phyloP scores from a whole-genome alignment of 2,888 invertebrate species.

The Lysandra bellargus region DNA sequence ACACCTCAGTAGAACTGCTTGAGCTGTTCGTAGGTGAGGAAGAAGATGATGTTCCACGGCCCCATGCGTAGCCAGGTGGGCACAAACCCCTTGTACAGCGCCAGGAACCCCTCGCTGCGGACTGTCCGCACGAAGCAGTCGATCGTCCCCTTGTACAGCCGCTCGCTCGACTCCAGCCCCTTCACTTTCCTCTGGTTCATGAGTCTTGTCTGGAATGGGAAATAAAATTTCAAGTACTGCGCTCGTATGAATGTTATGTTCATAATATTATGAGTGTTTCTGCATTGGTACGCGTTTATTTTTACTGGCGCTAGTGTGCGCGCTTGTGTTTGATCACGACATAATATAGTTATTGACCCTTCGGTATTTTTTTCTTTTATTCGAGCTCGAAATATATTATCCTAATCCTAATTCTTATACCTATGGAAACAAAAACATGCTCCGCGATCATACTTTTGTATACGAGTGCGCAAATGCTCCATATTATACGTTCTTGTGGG shows the following conservation, averaged over 20 bases:
- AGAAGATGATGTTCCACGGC: slow-evolving; percentile 98
- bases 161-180: slow-evolving; percentile 52
- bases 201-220: slow-evolving; percentile 86
- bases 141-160: slow-evolving; percentile 88
- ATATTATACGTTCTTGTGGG: not conserved
- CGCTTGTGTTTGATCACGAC: too few species aligned
- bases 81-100: slow-evolving; percentile 96
- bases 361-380: too few species aligned
- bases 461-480: too few species aligned
- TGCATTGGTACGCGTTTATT: not conserved
- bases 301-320: too few species aligned
- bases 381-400: too few species aligned
- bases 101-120: slow-evolving; percentile 90
- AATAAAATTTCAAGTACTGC: not conserved
- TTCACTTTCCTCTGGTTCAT: slow-evolving; percentile 93
- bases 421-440: too few species aligned
- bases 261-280: too few species aligned
- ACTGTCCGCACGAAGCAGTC: slow-evolving; percentile 93
- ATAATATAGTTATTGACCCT: too few species aligned
- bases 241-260: not conserved
- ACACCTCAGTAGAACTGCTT: slow-evolving; percentile 82
- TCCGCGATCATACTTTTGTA: too few species aligned
- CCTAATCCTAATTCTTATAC: too few species aligned
- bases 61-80: slow-evolving; percentile 98
- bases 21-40: slow-evolving; percentile 95